phyloP scores from a whole-genome alignment of 2,888 invertebrate genomes.

The Sisyra terminalis region DNA sequence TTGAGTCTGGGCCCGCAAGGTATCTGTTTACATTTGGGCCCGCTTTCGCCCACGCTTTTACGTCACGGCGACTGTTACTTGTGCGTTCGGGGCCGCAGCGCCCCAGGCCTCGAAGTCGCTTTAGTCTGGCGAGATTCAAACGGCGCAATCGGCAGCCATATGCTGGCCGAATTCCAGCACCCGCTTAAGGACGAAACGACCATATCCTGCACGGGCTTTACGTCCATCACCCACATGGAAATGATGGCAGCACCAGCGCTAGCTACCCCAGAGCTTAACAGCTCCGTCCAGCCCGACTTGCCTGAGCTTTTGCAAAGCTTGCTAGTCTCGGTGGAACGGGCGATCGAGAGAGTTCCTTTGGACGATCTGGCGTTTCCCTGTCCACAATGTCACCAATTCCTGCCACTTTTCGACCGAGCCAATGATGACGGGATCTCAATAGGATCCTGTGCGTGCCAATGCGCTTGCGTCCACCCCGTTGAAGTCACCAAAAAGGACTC shows the following conservation, averaged over 20 bases:
- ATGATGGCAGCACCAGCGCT: conserved; percentile 14
- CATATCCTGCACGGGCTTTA: conserved; percentile 23
- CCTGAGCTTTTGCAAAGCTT: conserved; percentile 46
- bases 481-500: conserved; percentile 25
- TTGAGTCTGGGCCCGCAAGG: conserved; percentile 41
- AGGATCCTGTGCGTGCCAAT: conserved; percentile 23
- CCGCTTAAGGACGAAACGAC: conserved; percentile 15
- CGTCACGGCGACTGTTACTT: conserved; percentile 47
- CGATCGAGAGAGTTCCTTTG: conserved; percentile 46
- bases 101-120: conserved; percentile 20
- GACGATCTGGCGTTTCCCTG: conserved; percentile 47
- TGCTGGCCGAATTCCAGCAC: conserved; percentile 20
- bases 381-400: conserved; percentile 29
- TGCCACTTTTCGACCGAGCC: conserved; percentile 23
- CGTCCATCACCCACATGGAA: conserved; percentile 22
- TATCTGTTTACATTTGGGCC: conserved; percentile 44
- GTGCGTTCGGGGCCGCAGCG: conserved; percentile 30
- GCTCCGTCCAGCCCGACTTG: conserved; percentile 28
- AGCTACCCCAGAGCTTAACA: conserved; percentile 16
- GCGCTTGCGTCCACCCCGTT: conserved; percentile 17
- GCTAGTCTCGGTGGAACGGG: conserved; percentile 49
- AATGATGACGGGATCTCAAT: conserved; percentile 15
- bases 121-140: conserved; percentile 22
- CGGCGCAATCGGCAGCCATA: conserved; percentile 19
- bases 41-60: conserved; percentile 39